Conservation (phyloP, 30 jellyfish, hydroid and myxozoan species). For the Aurelia sp. region DNA sequence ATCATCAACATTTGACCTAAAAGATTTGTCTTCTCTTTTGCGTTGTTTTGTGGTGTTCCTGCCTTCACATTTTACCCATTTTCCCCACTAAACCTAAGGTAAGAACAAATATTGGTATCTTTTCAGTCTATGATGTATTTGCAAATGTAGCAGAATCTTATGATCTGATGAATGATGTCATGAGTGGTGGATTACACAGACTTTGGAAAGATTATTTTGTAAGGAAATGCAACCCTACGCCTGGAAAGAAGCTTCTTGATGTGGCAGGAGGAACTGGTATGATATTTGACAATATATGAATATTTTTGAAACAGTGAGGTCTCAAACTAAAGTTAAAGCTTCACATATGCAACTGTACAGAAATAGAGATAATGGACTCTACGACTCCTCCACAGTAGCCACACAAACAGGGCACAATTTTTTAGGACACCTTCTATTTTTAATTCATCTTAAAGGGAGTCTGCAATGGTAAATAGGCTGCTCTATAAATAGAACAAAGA, state of each 20-base stretch:
- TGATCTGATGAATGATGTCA: conserved; percentile 98
- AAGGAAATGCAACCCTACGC: conserved; percentile 72
- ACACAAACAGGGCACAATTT: too few species aligned
- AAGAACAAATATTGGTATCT: too few species aligned
- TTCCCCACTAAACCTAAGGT: too few species aligned
- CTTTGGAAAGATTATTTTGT: conserved; percentile 97
- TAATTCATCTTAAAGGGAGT: background rate
- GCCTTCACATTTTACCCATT: too few species aligned
- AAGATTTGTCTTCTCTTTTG: too few species aligned
- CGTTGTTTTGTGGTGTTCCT: too few species aligned
- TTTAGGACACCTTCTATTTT: too few species aligned
- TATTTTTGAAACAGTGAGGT: background rate
- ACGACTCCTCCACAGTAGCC: too few species aligned
- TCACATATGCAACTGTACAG: background rate
- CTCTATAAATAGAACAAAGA: too few species aligned
- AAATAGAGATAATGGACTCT: background rate
- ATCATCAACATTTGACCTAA: too few species aligned
- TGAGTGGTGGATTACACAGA: conserved; percentile 98
- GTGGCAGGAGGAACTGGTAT: conserved; percentile 99
- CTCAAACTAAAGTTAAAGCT: background rate
- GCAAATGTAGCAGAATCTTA: conserved; percentile 94
- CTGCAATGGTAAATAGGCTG: too few species aligned
- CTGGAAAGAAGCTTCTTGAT: conserved; percentile 90
- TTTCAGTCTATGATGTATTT: conserved; percentile 91
- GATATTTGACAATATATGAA: background rate